A percentile compares a stretch with the other conserved stretches of the same genome.
These are phyloP conservation scores for Knipowitschia caucasica DNA, from an alignment of 2,797 vertebrate genomes.

Conservation along the genomic window DNA sequence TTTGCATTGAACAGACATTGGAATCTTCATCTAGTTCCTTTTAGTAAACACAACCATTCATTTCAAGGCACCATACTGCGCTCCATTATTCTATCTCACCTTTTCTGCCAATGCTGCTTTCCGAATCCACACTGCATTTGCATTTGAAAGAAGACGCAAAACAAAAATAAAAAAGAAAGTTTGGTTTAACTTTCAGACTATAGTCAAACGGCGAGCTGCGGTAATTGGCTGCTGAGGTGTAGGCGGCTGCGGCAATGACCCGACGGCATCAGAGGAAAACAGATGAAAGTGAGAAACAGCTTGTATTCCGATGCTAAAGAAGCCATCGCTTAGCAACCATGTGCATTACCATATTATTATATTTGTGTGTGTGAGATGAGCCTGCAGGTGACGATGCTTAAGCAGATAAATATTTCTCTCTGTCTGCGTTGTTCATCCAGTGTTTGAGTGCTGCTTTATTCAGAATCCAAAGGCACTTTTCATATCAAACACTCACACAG, in stretches of 20 bases:
- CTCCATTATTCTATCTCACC: too few relatives aligned
- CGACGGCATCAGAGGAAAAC: background rate
- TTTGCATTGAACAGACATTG: too few relatives aligned
- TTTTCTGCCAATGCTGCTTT: too few relatives aligned
- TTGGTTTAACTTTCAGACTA: background rate
- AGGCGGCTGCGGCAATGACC: background rate
- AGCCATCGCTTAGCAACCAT: background rate
- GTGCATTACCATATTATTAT: too few relatives aligned
- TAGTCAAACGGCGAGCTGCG: background rate
- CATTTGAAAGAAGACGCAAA: background rate
- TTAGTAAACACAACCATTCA: too few relatives aligned
- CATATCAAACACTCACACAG: slow-evolving; percentile 17
- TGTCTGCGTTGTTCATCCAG: background rate
- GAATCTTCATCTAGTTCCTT: too few relatives aligned
- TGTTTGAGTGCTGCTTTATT: slow-evolving; percentile 16
- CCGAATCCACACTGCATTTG: background rate
- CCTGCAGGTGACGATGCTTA: background rate
- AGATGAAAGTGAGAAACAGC: slow-evolving; percentile 3
- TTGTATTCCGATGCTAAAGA: background rate
- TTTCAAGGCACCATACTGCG: too few relatives aligned
- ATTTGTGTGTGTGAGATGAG: background rate
- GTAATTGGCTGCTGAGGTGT: slow-evolving; percentile 7
- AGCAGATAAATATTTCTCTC: background rate
- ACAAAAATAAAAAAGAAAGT: background rate
- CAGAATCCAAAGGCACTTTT: slow-evolving; percentile 14